Base-by-base conservation (phyloP, 2,113 vertebrate genomes). In the Dryoscopus gambensis region DNA sequence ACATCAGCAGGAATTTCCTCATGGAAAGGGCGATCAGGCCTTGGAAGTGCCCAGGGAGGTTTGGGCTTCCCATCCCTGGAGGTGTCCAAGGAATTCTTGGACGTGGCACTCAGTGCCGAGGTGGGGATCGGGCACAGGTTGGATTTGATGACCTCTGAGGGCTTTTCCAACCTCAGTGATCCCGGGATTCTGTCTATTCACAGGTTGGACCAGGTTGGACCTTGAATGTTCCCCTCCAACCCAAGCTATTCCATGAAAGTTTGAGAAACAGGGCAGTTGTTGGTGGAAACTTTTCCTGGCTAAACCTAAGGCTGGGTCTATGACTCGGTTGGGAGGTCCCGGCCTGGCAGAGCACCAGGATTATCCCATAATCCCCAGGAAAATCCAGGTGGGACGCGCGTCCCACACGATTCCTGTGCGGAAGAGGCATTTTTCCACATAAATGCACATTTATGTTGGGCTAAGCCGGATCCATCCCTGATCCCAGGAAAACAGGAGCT, bases 81-180 rank as follows among this genome's bases (percentile, higher is more conserved):
- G 30, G n/a, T 39, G 23, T 6, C 59, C 40, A 17, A n/a, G 69
- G 82, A 40, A 65, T 10, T 28, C 23, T 33, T 39, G 64, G 78
- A 8, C 1, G 10, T 28, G 40, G 15, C 23, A 28, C 57, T 39
- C 59, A 6, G n/a, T 7, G 69, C 4, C 37, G 15, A 31, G 6
- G 31, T 22, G 53, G 9, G 44, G 1, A 44, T 8, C 0, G 0
- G 50, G 6, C 42, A 7, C 50, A n/a, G 13, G 7, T 31, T 14
- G 68, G 21, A 18, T 18, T 55, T 0, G 0, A 3, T 33, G 37
- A 19, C 17, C 23, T 5, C 4, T 10, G 13, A 28, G 23, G 14
- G 8, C 3, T 69, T 46, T 70, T n/a, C 74, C 64, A 39, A 0
- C 15, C 23, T 23, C 47, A 24, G 3, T 2, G 24, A 47, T 14